These are phyloP conservation scores for Laterallus jamaicensis DNA, from an alignment of 2,113 vertebrate species.

Conservation along the genomic window DNA sequence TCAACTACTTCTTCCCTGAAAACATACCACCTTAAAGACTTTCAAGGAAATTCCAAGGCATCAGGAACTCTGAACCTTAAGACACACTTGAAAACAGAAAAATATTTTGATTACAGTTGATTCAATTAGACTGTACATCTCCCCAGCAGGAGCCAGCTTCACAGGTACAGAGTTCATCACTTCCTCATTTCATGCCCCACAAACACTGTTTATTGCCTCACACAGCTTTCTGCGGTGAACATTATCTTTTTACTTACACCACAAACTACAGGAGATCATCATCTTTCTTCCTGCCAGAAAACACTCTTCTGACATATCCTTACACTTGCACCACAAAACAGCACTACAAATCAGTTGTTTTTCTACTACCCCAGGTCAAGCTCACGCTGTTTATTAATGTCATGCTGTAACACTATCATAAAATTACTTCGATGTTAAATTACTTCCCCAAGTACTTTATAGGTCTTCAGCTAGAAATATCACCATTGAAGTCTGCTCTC, in stretches of 20 bases:
- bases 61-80: neutral
- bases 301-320: neutral
- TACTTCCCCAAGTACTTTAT: neutral
- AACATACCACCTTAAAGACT: neutral
- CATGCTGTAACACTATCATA: neutral
- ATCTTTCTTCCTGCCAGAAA: neutral
- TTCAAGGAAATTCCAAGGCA: neutral
- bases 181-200: neutral
- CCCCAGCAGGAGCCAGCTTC: neutral
- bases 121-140: neutral
- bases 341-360: neutral
- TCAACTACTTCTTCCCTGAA: neutral
- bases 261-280: neutral
- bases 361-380: neutral
- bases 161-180: neutral
- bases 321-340: neutral
- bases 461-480: neutral
- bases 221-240: neutral
- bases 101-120: neutral
- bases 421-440: neutral
- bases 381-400: neutral
- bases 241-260: neutral
- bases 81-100: accelerated
- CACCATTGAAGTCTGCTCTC: neutral
- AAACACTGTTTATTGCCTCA: neutral